Base-by-base conservation (phyloP, 2,888 invertebrate genomes). In the Pyrocoelia pectoralis region DNA sequence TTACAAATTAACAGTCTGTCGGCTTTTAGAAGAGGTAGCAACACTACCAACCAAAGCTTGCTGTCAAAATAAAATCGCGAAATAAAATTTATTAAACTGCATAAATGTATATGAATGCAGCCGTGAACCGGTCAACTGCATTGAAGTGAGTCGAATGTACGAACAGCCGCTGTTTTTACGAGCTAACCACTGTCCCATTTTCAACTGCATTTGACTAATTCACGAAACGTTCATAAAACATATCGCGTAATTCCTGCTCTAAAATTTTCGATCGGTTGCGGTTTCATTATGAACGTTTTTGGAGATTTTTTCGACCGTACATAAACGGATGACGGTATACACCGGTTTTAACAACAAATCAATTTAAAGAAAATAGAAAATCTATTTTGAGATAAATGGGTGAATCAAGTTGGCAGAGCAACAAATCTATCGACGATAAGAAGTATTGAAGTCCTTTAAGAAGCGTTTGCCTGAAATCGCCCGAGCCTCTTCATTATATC, bases 401-500 rank as follows among this genome's bases (percentile, higher is more conserved):
- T 56, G 68, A 68, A 68, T 69, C 62, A 63, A 66, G 59, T 56
- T 28, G 53, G 48, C 53, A 51, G 49, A 66, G 50, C 65, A 70
- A 68, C 74, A 75, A 76, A 77, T 76, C 76, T 73, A 75, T 77
- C 73, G 76, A 67, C 75, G 74, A 77, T 77, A 77, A 78, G 77
- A 76, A 74, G 76, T 77, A 77, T 77, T 77, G 76, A 71, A 70
- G 70, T 69, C 73, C 72, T 74, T 72, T 73, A 65, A 65, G 63
- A 67, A 66, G 68, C 72, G 70, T 69, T 75, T 73, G 69, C 70
- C 68, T 71, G 70, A 73, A 76, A 76, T 76, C 76, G 77, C 68
- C 67, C 76, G 75, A 74, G 76, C 76, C 77, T 76, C 78, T 79
- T 79, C 79, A 80, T 80, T 79, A 79, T 78, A 73, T 75, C 74